Percentiles rank a stretch among this genome's conserved stretches.
Evolutionary conservation across 1,140 invertebrate species (phyloP).

Genomic region (Sinella curviseta): DNA sequence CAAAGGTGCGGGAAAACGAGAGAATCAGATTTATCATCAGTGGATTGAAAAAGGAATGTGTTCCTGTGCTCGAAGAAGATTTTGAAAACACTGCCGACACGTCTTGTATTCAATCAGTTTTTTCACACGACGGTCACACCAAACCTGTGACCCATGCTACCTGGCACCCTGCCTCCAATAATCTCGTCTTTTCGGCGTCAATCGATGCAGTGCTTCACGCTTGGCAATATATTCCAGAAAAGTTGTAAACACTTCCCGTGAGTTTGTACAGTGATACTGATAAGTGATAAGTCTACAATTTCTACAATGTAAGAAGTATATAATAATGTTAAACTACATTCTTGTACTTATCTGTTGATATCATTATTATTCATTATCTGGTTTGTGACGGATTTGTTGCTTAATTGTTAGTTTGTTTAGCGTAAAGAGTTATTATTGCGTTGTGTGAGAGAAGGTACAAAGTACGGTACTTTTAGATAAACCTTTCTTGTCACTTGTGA

Average conservation of each 20-base stretch:
- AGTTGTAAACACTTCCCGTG: background rate
- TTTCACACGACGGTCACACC: slow-evolving; percentile 45
- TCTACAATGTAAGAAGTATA: background rate
- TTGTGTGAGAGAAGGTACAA: too few relatives aligned
- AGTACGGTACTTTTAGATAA: too few relatives aligned
- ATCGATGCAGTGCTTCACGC: slow-evolving; percentile 45
- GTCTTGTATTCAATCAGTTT: background rate
- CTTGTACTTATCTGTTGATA: too few relatives aligned
- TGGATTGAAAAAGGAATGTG: slow-evolving; percentile 39
- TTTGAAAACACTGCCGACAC: slow-evolving; percentile 7
- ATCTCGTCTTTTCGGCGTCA: slow-evolving; percentile 41
- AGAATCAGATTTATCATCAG: slow-evolving; percentile 40
- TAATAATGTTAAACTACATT: background rate
- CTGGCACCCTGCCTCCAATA: slow-evolving; percentile 38
- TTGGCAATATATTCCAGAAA: slow-evolving; percentile 43
- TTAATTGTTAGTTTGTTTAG: too few relatives aligned
- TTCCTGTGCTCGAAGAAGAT: slow-evolving; percentile 32
- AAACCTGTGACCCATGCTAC: slow-evolving; percentile 38
- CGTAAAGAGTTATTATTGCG: too few relatives aligned
- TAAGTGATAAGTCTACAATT: too few relatives aligned
- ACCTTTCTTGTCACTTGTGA: too few relatives aligned
- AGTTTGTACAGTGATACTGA: too few relatives aligned
- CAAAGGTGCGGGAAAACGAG: slow-evolving; percentile 10
- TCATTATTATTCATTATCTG: too few relatives aligned
- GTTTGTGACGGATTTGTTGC: too few relatives aligned